Conservation (phyloP, 2,888 invertebrate genomes). For the Artemia sinica region DNA sequence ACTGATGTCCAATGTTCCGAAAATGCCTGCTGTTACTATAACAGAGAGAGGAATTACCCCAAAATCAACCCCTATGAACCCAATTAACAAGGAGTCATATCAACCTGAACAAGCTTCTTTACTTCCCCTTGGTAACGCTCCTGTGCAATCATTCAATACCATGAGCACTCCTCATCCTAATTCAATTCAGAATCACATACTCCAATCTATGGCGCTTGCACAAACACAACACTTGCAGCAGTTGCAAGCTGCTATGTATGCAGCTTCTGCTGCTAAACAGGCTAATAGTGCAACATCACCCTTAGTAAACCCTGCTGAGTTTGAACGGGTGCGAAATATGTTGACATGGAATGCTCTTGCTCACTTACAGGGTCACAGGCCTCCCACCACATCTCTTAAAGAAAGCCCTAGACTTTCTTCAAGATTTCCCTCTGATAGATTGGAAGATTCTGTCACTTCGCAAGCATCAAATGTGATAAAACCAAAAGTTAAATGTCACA, state of each 20-base stretch:
- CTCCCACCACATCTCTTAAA: not conserved
- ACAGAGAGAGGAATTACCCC: not conserved
- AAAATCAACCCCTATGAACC: not conserved
- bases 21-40: not conserved
- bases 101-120: not conserved
- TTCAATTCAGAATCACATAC: not conserved
- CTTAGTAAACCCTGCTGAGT: not conserved
- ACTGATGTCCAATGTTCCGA: not conserved
- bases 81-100: not conserved
- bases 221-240: not conserved
- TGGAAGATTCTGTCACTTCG: not conserved
- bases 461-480: not conserved
- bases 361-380: not conserved
- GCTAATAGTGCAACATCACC: not conserved
- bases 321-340: not conserved
- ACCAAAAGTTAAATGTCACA: not conserved
- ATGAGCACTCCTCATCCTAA: not conserved
- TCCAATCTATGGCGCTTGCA: constrained; percentile 4
- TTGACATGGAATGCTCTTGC: constrained; percentile 12
- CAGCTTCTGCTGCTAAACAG: constrained; percentile 3
- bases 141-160: not conserved
- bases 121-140: not conserved
- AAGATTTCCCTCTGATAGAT: not conserved
- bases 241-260: constrained; percentile 11
- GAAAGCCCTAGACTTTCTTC: not conserved